Evolutionary conservation across 2,113 vertebrate species (phyloP).

Genomic region (Heptranchias perlo): DNA sequence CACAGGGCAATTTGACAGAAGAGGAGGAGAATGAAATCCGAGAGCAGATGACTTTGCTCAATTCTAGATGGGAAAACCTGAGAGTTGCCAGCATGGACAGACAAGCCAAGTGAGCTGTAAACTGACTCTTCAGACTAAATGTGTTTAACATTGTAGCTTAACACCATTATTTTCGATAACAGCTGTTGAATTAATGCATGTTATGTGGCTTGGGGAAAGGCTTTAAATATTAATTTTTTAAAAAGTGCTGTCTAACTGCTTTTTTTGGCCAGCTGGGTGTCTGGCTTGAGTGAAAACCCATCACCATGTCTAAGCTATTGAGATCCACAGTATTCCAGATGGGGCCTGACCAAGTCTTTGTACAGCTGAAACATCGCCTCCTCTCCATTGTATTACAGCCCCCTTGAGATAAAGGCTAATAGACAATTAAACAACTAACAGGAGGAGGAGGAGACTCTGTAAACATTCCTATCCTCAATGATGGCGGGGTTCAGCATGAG

Average conservation of each 20-base stretch:
- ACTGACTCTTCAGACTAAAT: background rate
- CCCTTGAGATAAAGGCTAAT: background rate
- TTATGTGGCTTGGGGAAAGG: background rate
- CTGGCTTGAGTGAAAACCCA: background rate
- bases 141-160: background rate
- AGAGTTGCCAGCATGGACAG: constrained; percentile 93
- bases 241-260: background rate
- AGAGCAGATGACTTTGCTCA: constrained; percentile 90
- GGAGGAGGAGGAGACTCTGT: no score
- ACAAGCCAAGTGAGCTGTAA: constrained; percentile 74
- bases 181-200: background rate
- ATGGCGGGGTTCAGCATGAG: no score
- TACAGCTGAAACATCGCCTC: background rate
- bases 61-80: constrained; percentile 87
- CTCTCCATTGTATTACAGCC: background rate
- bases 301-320: background rate
- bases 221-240: background rate
- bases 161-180: background rate
- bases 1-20: constrained; percentile 77
- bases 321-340: background rate
- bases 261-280: background rate
- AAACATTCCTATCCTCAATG: no score
- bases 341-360: background rate
- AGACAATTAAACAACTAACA: no score
- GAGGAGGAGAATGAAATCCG: constrained; percentile 94